Percentiles rank a stretch among this genome's conserved stretches.
Conservation (phyloP, 2,888 invertebrate species). For the Eristalinus sepulchralis region DNA sequence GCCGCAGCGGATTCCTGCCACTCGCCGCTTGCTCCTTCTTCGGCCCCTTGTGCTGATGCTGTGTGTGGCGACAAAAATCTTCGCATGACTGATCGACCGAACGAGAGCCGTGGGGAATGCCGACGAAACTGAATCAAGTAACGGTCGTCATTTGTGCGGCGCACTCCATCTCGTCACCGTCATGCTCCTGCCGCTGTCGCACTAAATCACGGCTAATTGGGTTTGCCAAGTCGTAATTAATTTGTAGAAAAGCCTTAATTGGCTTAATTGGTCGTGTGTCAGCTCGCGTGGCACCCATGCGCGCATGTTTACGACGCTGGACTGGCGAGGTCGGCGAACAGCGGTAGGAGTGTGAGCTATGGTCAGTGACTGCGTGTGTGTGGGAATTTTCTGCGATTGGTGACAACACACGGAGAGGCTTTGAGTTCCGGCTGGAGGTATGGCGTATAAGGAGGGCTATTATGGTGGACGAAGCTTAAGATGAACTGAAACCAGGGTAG, state of each 20-base stretch:
- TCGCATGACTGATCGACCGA: constrained; percentile 11
- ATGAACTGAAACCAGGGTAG: no score
- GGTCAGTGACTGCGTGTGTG: not conserved
- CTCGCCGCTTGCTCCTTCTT: not conserved
- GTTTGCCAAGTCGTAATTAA: constrained; percentile 56
- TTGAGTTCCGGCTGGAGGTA: not conserved
- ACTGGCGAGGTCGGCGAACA: not conserved
- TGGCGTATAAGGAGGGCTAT: no score
- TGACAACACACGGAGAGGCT: not conserved
- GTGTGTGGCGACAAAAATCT: constrained; percentile 54
- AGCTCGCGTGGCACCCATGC: constrained; percentile 39
- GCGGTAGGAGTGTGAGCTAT: not conserved
- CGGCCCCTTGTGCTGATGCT: not conserved
- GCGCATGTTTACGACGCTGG: constrained; percentile 45
- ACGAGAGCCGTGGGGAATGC: constrained; percentile 7
- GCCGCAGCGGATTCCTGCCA: constrained; percentile 41
- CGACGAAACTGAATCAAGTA: constrained; percentile 57
- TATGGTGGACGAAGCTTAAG: no score
- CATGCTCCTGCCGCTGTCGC: constrained; percentile 1
- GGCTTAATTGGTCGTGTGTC: constrained; percentile 62
- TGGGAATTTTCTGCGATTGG: not conserved
- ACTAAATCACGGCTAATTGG: constrained; percentile 65
- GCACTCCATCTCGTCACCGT: constrained; percentile 29
- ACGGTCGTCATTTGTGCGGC: constrained; percentile 39
- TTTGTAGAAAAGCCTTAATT: constrained; percentile 68